Conservation (phyloP, 2,113 vertebrate genomes). For the Chitala chitala region DNA sequence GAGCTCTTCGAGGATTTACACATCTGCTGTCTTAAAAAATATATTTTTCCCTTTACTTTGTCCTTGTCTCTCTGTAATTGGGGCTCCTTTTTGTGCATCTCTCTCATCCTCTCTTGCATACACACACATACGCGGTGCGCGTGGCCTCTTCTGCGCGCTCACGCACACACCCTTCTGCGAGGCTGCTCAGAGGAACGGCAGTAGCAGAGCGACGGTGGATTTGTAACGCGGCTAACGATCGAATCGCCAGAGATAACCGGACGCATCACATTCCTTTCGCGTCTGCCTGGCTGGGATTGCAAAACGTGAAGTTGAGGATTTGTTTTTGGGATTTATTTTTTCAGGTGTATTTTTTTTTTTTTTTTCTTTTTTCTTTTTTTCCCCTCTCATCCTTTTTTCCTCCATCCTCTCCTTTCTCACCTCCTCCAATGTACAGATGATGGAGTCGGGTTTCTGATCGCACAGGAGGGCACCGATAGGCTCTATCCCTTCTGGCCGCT, state of each 20-base stretch:
- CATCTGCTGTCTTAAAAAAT: background rate
- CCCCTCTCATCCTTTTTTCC: background rate
- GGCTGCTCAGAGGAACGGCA: too few species aligned
- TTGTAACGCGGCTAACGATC: conserved; percentile 28
- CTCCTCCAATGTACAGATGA: conserved; percentile 1
- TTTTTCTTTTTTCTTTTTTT: background rate
- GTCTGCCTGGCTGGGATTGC: conserved; percentile 35
- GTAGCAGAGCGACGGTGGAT: too few species aligned
- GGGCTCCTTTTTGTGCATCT: background rate
- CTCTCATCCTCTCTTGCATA: background rate
- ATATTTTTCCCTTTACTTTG: background rate
- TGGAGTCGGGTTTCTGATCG: conserved; percentile 37
- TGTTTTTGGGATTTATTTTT: conserved; percentile 14
- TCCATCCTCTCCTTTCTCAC: background rate
- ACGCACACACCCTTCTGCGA: conserved; percentile 13
- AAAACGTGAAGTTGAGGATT: conserved; percentile 34
- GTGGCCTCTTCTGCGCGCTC: conserved; percentile 11
- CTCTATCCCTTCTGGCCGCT: too few species aligned
- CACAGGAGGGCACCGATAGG: conserved; percentile 21
- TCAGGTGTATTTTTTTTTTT: background rate
- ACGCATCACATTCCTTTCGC: conserved; percentile 36
- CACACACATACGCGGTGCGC: background rate
- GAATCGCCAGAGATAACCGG: conserved; percentile 28
- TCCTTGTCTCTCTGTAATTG: background rate
- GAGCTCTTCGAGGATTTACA: conserved; percentile 21